Evolutionary conservation across 1,140 invertebrate species (phyloP).

Genomic region (Zaprionus vittiger): DNA sequence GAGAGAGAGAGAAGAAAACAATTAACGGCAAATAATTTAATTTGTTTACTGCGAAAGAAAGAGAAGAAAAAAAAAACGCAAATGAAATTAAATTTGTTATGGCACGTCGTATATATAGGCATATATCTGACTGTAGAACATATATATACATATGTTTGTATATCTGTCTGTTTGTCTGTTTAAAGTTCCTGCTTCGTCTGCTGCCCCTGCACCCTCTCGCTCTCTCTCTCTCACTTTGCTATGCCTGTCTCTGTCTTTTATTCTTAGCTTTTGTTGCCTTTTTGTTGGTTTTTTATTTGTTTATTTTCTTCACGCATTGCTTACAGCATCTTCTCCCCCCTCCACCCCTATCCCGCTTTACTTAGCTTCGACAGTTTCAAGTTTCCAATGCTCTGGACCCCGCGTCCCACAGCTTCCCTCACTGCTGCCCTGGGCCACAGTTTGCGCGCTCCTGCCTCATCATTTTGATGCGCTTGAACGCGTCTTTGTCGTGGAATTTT

Average conservation of each 20-base stretch:
- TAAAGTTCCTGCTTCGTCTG: background rate
- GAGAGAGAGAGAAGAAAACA: conserved; percentile 47
- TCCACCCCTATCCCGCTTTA: background rate
- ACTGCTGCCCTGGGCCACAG: background rate
- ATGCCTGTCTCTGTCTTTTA: background rate
- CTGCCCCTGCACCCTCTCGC: background rate
- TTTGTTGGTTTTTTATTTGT: conserved; percentile 52
- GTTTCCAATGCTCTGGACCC: conserved; percentile 11
- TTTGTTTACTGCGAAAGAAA: conserved; percentile 59
- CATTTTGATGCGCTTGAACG: conserved; percentile 60
- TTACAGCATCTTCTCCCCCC: background rate
- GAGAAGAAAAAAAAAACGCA: conserved; percentile 13
- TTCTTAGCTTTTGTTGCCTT: conserved; percentile 20
- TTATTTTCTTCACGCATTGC: conserved; percentile 55
- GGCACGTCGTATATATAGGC: background rate
- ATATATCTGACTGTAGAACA: background rate
- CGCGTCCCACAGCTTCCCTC: no score
- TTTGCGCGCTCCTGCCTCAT: conserved; percentile 8
- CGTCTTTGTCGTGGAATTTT: conserved; percentile 63
- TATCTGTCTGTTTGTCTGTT: background rate
- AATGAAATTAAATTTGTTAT: conserved; percentile 57
- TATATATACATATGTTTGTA: background rate
- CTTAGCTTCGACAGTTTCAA: conserved; percentile 35
- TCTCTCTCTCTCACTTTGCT: no score
- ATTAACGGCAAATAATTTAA: conserved; percentile 71